Base-by-base conservation (phyloP, 2,113 vertebrate species). In the Oplegnathus fasciatus region DNA sequence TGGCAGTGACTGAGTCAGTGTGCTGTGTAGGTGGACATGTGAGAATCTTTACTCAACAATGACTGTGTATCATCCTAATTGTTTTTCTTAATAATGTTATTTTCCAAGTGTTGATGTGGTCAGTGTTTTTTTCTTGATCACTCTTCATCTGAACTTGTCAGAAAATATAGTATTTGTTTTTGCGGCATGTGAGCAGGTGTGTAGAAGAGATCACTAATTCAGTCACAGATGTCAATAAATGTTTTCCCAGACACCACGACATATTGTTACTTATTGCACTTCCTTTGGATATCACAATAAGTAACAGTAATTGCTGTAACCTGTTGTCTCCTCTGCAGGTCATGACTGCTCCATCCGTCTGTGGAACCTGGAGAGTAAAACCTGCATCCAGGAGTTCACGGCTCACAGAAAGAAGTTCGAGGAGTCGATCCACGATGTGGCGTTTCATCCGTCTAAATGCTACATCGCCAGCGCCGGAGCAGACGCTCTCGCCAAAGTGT, bases 351-450 rank as follows among this genome's bases (percentile, higher is more conserved):
- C 98, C 0, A 98, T 99, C 92, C 98, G 98, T 61, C 95, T 99
- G 87, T 99, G 98, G 98, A 99, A 99, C 95, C 96, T 99, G 90
- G 98, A 99, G 93, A 99, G 97, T 95, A 99, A 98, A 96, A 99
- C 98, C 6, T 99, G 98, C 95, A 99, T 99, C 93, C 98, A 99
- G 81, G 98, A 99, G 90, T 99, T 99, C 94, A 99, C 98, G 6
- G 98, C 98, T 88, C 98, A 99, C 96, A 96, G 98, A 89, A 99
- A 99, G 94, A 99, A 99, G 91, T 98, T 96, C 54, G 98, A 99
- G 75, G 98, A 99, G 91, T 98, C 98, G 0, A 99, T 99, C 93
- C 96, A 99, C 48, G 98, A 99, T 67, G 98, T 99, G 95, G 98
- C 98, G 88, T 99, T 99, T 90, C 98, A 99, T 86, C 98, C 98